Percentiles rank a stretch among this genome's conserved stretches.
These are phyloP conservation scores for Drosophila borborema DNA, from an alignment of 2,888 invertebrate genomes.

Conservation along the genomic window DNA sequence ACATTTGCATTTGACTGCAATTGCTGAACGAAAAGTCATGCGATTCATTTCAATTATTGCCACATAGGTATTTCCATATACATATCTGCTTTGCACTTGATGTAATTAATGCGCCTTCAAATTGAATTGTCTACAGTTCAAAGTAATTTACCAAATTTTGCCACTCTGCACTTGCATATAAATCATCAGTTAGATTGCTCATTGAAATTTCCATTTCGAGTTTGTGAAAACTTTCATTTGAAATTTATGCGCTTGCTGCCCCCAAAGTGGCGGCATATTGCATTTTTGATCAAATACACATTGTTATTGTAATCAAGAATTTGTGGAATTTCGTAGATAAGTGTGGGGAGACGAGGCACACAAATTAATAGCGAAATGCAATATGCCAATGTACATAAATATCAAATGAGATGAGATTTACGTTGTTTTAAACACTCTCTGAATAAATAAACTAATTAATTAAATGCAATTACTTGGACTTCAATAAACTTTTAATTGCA, in stretches of 20 bases:
- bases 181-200: constrained; percentile 25
- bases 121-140: not conserved
- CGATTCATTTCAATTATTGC: constrained; percentile 55
- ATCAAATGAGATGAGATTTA: not conserved
- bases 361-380: constrained; percentile 8
- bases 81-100: not conserved
- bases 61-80: constrained; percentile 16
- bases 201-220: constrained; percentile 15
- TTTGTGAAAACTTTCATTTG: constrained; percentile 30
- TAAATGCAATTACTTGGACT: not conserved
- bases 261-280: constrained; percentile 15
- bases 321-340: constrained; percentile 2
- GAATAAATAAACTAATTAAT: constrained; percentile 7
- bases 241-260: constrained; percentile 12
- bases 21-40: constrained; percentile 37
- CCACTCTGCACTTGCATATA: constrained; percentile 11
- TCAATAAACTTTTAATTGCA: constrained; percentile 1
- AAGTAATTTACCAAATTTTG: constrained; percentile 3
- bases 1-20: constrained; percentile 64
- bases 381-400: constrained; percentile 1
- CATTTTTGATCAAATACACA: constrained; percentile 28
- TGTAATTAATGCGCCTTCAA: constrained; percentile 2
- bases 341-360: not conserved
- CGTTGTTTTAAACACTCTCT: not conserved
- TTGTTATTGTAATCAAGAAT: constrained; percentile 19